phyloP scores from a whole-genome alignment of 1,140 invertebrate species.

The Platorchestia sp. region DNA sequence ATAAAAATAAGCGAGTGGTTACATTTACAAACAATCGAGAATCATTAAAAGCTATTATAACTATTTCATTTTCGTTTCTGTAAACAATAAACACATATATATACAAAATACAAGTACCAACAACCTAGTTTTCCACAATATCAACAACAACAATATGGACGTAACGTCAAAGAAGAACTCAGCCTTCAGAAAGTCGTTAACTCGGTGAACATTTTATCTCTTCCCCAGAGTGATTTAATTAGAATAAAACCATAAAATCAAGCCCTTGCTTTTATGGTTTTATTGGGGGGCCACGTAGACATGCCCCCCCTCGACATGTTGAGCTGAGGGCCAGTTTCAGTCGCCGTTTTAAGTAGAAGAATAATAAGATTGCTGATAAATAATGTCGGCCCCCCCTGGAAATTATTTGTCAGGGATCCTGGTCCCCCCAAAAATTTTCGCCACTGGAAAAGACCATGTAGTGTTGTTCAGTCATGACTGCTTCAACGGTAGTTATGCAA shows the following conservation, averaged over 20 bases:
- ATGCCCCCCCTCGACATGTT: too few species aligned
- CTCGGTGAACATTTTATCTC: not conserved
- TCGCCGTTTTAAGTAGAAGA: too few species aligned
- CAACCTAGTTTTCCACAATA: conserved; percentile 29
- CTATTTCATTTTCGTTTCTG: not conserved
- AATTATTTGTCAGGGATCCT: too few species aligned
- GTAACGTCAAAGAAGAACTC: not conserved
- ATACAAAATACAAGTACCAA: conserved; percentile 50
- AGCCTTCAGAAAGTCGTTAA: not conserved
- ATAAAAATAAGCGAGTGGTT: not conserved
- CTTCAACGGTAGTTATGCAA: not conserved
- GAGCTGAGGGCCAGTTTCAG: too few species aligned
- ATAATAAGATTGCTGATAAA: too few species aligned
- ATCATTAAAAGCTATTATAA: conserved; percentile 34
- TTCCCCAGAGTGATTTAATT: not conserved
- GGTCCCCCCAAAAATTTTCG: too few species aligned
- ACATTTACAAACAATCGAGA: conserved; percentile 35
- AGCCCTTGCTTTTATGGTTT: too few species aligned
- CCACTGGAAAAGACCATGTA: not conserved
- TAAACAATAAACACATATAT: conserved; percentile 52
- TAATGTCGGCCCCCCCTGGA: too few species aligned
- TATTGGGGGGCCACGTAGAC: too few species aligned
- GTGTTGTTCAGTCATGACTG: not conserved
- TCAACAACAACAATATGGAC: not conserved
- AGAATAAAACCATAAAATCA: not conserved